phyloP scores from a whole-genome alignment of 2,113 vertebrate species.

The Pagrus major region DNA sequence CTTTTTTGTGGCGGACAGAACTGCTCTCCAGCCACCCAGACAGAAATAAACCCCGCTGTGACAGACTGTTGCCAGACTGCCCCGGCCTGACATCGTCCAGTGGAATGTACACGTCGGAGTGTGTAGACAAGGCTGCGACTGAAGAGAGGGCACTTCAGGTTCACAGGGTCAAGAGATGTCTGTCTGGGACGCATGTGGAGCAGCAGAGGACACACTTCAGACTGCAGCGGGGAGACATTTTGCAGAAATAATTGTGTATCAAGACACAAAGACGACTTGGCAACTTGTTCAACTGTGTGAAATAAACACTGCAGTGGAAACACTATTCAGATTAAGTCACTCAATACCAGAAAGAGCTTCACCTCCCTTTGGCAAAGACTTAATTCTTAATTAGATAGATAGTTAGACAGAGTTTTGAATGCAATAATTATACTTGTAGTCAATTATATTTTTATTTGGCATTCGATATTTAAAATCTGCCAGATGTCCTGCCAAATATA shows the following conservation, averaged over 20 bases:
- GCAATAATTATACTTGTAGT: not conserved
- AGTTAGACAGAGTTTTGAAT: not conserved
- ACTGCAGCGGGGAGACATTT: not conserved
- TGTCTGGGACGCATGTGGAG: slow-evolving; percentile 74
- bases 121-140: slow-evolving; percentile 62
- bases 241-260: not conserved
- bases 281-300: not conserved
- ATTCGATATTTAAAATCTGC: not conserved
- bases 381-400: too few species aligned
- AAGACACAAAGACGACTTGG: too few species aligned
- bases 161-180: slow-evolving; percentile 77
- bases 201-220: slow-evolving; percentile 20
- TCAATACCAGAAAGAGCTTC: not conserved
- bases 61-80: slow-evolving; percentile 79
- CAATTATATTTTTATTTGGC: not conserved
- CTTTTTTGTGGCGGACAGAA: slow-evolving; percentile 26
- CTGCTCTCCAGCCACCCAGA: slow-evolving; percentile 38
- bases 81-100: slow-evolving; percentile 75
- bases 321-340: not conserved
- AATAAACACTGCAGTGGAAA: not conserved
- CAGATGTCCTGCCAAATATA: not conserved
- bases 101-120: slow-evolving; percentile 81
- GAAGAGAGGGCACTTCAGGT: slow-evolving; percentile 71
- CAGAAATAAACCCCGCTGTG: slow-evolving; percentile 54
- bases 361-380: too few species aligned